Evolutionary conservation across 2,888 invertebrate species (phyloP), one percentile per base, ranked within the genome.

Genomic region (Leucoma salicis): DNA sequence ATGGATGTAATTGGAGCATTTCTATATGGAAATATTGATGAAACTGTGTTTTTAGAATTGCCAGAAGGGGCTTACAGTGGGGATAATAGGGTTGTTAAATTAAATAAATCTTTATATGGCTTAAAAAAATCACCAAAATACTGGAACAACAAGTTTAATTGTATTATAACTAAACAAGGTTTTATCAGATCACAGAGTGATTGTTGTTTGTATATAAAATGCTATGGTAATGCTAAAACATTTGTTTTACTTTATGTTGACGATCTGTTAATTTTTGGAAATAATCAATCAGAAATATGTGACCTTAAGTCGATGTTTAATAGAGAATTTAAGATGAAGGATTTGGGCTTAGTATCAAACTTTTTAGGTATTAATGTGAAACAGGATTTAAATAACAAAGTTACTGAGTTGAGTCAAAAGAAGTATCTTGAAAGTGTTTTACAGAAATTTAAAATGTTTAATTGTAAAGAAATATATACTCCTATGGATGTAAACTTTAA

Each of bases 401-500:
- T 31, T 7, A 57, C 52, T 21, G 42, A 35, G 41, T 21, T 53
- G 14, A 11, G 6, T 38, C 54, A 57, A 42, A 55, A 11, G 38
- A 12, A 15, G 8, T 57, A 57, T 39, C 35, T 55, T 7, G 41
- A 46, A 37, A 47, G 31, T 46, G 18, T 57, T 3, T 31, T 47
- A n/a, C 28, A 46, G 32, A 45, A 24, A 27, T 49, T 49, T 35
- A 31, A 51, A 14, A 49, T 53, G 53, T 3, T 48, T 12, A 35
- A 52, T 18, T 55, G 53, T 42, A 58, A 58, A 28, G 31, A 16
- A 3, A 47, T 53, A 7, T 31, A 2, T 5, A 50, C 48, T 0
- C 53, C 52, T 14, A 46, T 54, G 39, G 53, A 57, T 14, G 10
- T 51, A 1, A 2, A 59, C 6, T 51, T 53, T 42, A 49, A 57